Percentiles rank a stretch among this genome's conserved stretches.
Evolutionary conservation across 2,113 vertebrate genomes (phyloP).

Genomic region (Erythrocercus mccallii): DNA sequence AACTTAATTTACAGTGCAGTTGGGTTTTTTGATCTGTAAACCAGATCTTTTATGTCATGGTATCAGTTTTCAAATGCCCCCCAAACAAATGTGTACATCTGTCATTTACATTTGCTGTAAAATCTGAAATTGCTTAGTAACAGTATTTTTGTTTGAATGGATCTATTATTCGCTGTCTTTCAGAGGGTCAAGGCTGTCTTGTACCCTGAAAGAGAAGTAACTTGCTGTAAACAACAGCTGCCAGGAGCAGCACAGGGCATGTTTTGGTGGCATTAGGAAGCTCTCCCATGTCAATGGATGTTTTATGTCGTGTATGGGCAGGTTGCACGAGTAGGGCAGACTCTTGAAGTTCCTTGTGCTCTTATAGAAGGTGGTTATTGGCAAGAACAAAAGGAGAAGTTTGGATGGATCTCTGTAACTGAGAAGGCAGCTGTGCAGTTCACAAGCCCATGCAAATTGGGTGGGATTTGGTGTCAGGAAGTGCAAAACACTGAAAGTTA

Average conservation of each 20-base stretch:
- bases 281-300: background rate
- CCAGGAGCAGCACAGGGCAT: background rate
- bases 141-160: background rate
- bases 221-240: background rate
- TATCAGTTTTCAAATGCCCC: background rate
- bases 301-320: background rate
- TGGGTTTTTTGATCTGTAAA: background rate
- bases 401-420: background rate
- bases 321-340: background rate
- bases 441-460: background rate
- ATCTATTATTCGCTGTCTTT: background rate
- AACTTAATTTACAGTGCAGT: background rate
- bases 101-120: background rate
- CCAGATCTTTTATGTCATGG: background rate
- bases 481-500: background rate
- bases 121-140: background rate
- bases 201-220: background rate
- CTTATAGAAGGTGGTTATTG: background rate
- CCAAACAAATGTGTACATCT: rapidly evolving
- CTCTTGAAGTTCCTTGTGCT: background rate
- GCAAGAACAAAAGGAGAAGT: background rate
- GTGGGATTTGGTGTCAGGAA: background rate
- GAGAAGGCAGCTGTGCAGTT: background rate
- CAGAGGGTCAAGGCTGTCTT: background rate
- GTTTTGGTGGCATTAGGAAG: background rate